These are phyloP conservation scores for Diplodus puntazzo DNA, from an alignment of 2,797 vertebrate species.

Conservation along the genomic window DNA sequence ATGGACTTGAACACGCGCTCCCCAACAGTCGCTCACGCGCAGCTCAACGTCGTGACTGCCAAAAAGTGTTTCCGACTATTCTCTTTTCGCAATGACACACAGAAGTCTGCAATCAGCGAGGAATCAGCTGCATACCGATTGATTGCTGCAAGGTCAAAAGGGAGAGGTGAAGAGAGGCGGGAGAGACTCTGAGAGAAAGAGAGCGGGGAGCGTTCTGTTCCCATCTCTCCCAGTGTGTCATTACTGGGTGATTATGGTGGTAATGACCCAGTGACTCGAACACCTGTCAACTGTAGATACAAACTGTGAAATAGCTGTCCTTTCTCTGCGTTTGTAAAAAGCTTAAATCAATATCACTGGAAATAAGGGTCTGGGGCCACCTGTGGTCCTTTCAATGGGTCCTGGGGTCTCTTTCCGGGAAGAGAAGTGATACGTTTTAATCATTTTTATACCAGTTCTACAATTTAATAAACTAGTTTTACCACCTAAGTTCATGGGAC, in stretches of 20 bases:
- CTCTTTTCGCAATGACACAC: constrained; percentile 13
- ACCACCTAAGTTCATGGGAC: neutral
- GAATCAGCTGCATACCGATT: constrained; percentile 34
- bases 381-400: neutral
- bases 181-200: constrained; percentile 8
- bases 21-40: neutral
- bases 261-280: constrained; percentile 72
- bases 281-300: constrained; percentile 72
- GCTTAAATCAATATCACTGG: constrained; percentile 15
- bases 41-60: neutral
- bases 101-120: constrained; percentile 33
- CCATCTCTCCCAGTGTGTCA: constrained; percentile 54
- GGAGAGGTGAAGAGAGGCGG: constrained; percentile 30
- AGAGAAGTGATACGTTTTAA: neutral
- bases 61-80: neutral
- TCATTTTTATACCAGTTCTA: neutral
- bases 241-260: constrained; percentile 71
- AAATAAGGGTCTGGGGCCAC: neutral
- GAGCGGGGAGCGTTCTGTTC: constrained; percentile 25
- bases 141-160: constrained; percentile 56
- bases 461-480: neutral
- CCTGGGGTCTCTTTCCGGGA: neutral
- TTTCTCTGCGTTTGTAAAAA: constrained; percentile 29
- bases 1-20: constrained; percentile 15
- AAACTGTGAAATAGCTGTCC: constrained; percentile 12